Conservation (phyloP, 1,140 invertebrate species). For the Drosophila kikkawai region DNA sequence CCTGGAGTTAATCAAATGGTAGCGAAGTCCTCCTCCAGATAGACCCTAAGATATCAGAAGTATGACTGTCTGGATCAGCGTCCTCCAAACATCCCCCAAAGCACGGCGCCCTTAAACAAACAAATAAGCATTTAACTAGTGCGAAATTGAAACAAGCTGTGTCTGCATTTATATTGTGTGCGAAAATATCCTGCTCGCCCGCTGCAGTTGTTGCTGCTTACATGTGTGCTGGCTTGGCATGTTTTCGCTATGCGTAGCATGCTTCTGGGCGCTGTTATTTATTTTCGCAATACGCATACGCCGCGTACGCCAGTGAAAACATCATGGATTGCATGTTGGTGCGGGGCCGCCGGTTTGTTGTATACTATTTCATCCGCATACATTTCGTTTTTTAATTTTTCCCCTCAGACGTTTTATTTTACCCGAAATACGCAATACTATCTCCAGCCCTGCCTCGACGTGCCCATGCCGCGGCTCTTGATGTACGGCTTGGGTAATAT, state of each 20-base stretch:
- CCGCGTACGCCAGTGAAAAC: constrained; percentile 38
- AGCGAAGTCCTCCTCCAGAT: background rate
- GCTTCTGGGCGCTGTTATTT: constrained; percentile 63
- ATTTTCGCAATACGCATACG: constrained; percentile 67
- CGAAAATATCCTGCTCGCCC: constrained; percentile 1
- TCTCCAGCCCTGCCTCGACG: background rate
- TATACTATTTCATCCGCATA: constrained; percentile 59
- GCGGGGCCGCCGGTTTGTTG: constrained; percentile 18
- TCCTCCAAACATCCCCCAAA: background rate
- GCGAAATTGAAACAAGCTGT: constrained; percentile 20
- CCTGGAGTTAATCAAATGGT: background rate
- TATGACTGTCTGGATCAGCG: background rate
- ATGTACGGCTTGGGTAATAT: constrained; percentile 67
- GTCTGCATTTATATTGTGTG: constrained; percentile 2
- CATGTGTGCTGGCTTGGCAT: constrained; percentile 35
- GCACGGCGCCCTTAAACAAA: background rate
- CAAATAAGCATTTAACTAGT: constrained; percentile 26
- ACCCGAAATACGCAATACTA: constrained; percentile 61
- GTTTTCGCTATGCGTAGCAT: constrained; percentile 45
- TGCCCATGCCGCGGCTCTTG: constrained; percentile 24
- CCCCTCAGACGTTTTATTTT: constrained; percentile 64
- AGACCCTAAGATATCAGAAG: background rate
- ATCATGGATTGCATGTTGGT: constrained; percentile 9
- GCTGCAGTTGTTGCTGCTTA: constrained; percentile 6
- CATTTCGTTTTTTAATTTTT: constrained; percentile 35